phyloP scores from a whole-genome alignment of 1,140 invertebrate genomes.

The Drosophila triauraria region DNA sequence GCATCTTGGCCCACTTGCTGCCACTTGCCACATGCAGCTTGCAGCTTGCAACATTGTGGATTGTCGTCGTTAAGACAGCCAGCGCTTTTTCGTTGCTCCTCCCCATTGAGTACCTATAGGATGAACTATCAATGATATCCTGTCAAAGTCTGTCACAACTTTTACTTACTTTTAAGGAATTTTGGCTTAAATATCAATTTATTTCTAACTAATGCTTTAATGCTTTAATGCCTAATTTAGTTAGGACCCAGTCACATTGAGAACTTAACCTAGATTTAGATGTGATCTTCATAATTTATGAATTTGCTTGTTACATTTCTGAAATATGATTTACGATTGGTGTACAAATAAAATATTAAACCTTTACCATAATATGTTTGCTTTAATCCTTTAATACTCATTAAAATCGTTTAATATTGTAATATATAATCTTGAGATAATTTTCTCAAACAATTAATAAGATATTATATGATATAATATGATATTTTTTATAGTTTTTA shows the following conservation, averaged over 20 bases:
- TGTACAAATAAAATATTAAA: too few species aligned
- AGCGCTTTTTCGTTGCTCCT: conserved; percentile 42
- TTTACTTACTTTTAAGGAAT: neutral
- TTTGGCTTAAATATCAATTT: neutral
- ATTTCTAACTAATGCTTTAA: too few species aligned
- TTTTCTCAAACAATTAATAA: too few species aligned
- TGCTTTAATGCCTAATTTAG: neutral
- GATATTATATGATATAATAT: too few species aligned
- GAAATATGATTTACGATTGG: too few species aligned
- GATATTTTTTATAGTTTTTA: too few species aligned
- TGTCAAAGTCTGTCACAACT: neutral
- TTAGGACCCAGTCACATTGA: too few species aligned
- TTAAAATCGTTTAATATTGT: too few species aligned
- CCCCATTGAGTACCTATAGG: conserved; percentile 12
- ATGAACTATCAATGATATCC: neutral
- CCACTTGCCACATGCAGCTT: conserved; percentile 15
- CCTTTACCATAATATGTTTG: too few species aligned
- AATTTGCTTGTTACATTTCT: neutral
- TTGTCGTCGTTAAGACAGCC: conserved; percentile 30
- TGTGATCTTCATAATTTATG: neutral
- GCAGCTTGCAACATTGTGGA: conserved; percentile 42
- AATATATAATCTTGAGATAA: too few species aligned
- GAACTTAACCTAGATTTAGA: neutral
- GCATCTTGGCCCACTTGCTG: conserved; percentile 39
- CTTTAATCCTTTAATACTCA: too few species aligned